phyloP scores from a whole-genome alignment of 1,140 invertebrate species.

The Euwallacea similis region DNA sequence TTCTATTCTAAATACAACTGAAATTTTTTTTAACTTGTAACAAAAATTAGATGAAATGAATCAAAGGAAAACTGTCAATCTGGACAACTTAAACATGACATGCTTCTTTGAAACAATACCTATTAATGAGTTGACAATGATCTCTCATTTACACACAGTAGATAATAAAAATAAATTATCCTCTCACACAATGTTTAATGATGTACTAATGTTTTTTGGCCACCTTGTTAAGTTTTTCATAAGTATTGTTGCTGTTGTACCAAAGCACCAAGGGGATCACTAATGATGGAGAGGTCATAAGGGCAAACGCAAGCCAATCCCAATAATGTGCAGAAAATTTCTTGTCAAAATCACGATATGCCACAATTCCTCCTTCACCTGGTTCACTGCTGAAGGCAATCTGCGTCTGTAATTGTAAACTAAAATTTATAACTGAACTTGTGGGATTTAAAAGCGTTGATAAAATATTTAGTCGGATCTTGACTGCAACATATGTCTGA shows the following conservation, averaged over 20 bases:
- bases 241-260: conserved; percentile 94
- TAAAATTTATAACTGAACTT: too few species aligned
- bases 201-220: conserved; percentile 59
- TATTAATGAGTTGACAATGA: conserved; percentile 4
- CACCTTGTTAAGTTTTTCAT: conserved; percentile 76
- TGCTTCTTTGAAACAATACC: background rate
- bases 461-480: too few species aligned
- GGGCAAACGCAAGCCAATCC: conserved; percentile 94
- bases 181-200: conserved; percentile 12
- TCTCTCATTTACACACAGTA: background rate
- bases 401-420: conserved; percentile 64
- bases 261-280: conserved; percentile 93
- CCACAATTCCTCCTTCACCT: conserved; percentile 94
- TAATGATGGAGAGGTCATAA: conserved; percentile 93
- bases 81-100: background rate
- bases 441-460: too few species aligned
- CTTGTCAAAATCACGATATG: conserved; percentile 94
- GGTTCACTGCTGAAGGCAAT: conserved; percentile 91
- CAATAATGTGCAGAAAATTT: conserved; percentile 97
- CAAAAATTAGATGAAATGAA: too few species aligned
- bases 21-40: too few species aligned
- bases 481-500: too few species aligned
- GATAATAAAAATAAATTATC: conserved; percentile 18
- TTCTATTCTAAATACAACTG: too few species aligned
- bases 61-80: too few species aligned